phyloP scores from a whole-genome alignment of 2,797 vertebrate genomes.

The Caiman crocodilus region DNA sequence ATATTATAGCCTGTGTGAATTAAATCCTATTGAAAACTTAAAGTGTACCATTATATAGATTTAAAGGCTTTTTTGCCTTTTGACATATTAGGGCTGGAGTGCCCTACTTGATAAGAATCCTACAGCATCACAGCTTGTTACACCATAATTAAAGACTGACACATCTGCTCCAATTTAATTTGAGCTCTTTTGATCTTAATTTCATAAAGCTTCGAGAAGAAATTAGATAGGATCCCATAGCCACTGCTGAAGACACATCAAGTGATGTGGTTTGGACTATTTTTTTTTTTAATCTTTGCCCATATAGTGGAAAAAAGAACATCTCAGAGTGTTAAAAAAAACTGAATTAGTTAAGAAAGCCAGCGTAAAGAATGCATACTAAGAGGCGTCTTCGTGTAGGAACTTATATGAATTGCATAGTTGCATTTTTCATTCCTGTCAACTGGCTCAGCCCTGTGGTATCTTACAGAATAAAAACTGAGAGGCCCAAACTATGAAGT shows the following conservation, averaged over 20 bases:
- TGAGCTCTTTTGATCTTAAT: slow-evolving; percentile 54
- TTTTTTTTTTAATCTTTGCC: slow-evolving; percentile 6
- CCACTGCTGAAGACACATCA: slow-evolving; percentile 42
- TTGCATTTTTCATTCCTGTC: not conserved
- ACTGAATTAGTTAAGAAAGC: slow-evolving; percentile 41
- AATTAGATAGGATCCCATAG: slow-evolving; percentile 46
- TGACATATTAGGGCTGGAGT: slow-evolving; percentile 54
- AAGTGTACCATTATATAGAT: not conserved
- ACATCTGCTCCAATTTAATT: slow-evolving; percentile 69
- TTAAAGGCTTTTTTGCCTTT: slow-evolving; percentile 49
- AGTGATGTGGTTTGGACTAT: slow-evolving; percentile 12
- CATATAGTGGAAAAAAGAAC: slow-evolving; percentile 24
- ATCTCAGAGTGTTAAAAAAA: slow-evolving; percentile 39
- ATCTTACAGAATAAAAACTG: not conserved
- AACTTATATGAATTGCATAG: not conserved
- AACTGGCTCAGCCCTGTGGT: not conserved
- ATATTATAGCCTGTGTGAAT: not conserved
- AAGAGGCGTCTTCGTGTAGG: not conserved
- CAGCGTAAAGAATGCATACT: not conserved
- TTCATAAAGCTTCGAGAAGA: slow-evolving; percentile 65
- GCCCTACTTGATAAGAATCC: slow-evolving; percentile 59
- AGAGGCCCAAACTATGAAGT: not conserved
- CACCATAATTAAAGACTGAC: slow-evolving; percentile 43
- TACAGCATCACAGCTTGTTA: slow-evolving; percentile 47
- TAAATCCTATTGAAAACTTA: not conserved